Conservation (phyloP, 1,140 invertebrate species). For the Trinorchestia longiramus region DNA sequence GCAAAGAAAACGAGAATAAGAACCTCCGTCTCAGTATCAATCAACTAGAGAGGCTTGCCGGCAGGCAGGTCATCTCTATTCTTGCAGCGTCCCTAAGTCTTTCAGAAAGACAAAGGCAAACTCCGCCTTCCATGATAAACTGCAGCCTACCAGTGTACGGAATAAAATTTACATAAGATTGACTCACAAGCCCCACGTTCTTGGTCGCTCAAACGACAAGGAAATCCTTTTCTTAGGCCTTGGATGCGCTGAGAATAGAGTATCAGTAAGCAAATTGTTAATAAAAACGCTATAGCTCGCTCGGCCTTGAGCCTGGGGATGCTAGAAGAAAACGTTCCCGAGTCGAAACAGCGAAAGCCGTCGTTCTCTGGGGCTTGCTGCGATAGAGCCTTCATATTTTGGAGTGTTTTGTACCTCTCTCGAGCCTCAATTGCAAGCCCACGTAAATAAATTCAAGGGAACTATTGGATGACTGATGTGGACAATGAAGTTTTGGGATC, state of each 20-base stretch:
- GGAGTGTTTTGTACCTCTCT: not conserved
- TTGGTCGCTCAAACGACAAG: not conserved
- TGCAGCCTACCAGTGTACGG: conserved; percentile 20
- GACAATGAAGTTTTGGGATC: not conserved
- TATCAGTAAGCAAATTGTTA: conserved; percentile 35
- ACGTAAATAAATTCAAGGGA: not conserved
- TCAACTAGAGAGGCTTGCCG: not conserved
- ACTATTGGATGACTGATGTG: not conserved
- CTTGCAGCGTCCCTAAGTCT: conserved; percentile 15
- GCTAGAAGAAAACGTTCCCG: not conserved
- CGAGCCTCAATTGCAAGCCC: not conserved
- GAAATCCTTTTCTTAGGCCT: not conserved
- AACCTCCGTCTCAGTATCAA: not conserved
- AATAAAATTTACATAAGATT: conserved; percentile 50
- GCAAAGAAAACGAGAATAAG: not conserved
- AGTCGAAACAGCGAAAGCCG: not conserved
- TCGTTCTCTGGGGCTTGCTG: not conserved
- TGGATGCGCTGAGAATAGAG: conserved; percentile 2
- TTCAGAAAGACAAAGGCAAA: conserved; percentile 32
- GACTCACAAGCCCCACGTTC: conserved; percentile 10
- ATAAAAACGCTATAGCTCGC: conserved; percentile 11
- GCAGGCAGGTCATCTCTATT: conserved; percentile 30
- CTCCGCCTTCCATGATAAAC: conserved; percentile 24
- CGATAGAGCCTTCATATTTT: not conserved
- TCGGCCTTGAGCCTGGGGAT: not conserved